Conservation (phyloP, 2,888 invertebrate genomes). For the Imbricaverruca yamaguchii region DNA sequence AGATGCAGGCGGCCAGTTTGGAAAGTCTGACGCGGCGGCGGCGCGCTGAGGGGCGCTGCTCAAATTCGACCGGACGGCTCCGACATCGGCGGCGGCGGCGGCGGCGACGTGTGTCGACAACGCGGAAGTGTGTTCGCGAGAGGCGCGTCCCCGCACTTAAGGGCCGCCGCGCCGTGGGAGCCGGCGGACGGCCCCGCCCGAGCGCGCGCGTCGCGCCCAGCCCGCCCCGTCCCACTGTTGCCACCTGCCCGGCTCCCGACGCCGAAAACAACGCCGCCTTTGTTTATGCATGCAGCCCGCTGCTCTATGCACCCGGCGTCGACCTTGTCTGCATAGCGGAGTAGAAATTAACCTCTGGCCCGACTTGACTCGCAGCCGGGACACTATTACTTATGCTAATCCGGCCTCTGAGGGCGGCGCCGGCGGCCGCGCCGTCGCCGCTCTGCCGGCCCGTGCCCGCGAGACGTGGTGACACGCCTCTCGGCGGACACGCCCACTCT, state of each 20-base stretch:
- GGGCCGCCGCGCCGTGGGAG: not conserved
- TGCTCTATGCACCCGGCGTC: not conserved
- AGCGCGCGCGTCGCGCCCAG: too few species aligned
- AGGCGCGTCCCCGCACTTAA: not conserved
- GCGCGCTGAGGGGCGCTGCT: not conserved
- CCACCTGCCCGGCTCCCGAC: not conserved
- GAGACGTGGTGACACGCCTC: not conserved
- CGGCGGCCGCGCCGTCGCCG: not conserved
- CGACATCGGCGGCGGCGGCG: not conserved
- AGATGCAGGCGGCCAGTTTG: not conserved
- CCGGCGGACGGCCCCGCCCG: too few species aligned
- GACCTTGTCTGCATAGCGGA: constrained; percentile 19
- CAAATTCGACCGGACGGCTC: not conserved
- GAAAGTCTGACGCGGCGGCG: not conserved
- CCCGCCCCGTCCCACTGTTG: not conserved
- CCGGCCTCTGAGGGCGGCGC: not conserved
- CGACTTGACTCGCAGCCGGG: too few species aligned
- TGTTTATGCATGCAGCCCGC: constrained; percentile 9
- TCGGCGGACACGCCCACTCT: too few species aligned
- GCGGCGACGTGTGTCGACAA: not conserved
- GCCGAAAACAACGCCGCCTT: not conserved
- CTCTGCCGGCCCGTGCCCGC: not conserved
- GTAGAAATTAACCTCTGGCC: constrained; percentile 12
- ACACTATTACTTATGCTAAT: constrained; percentile 8
- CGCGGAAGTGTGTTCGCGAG: not conserved